phyloP scores from a whole-genome alignment of 1,140 invertebrate genomes.

The Hyposmocoma kahamanoa region DNA sequence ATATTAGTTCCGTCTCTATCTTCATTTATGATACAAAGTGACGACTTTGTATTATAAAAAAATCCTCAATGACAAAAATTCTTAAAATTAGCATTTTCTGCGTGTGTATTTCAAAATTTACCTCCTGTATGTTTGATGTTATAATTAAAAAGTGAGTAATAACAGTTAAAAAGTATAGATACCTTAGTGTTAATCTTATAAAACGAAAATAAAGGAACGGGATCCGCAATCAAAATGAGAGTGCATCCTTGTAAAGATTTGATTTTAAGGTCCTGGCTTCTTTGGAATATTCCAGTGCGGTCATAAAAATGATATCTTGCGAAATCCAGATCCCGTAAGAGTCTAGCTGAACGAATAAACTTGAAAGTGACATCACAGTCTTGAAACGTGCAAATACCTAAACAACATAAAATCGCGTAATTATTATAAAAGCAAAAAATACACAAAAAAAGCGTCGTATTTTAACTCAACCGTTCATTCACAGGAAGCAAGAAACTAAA shows the following conservation, averaged over 20 bases:
- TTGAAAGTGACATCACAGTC: conserved; percentile 79
- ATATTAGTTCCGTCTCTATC: conserved; percentile 10
- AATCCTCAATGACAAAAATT: too few species aligned
- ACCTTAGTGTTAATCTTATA: conserved; percentile 81
- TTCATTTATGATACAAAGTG: conserved; percentile 33
- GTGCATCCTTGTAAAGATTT: conserved; percentile 78
- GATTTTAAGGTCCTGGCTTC: conserved; percentile 69
- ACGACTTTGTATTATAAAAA: too few species aligned
- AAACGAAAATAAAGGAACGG: conserved; percentile 76
- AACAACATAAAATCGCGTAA: too few species aligned
- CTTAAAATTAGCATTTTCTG: too few species aligned
- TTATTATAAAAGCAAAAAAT: too few species aligned
- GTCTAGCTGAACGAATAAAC: conserved; percentile 82
- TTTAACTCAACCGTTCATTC: too few species aligned
- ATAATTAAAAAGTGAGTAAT: too few species aligned
- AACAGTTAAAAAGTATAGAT: too few species aligned
- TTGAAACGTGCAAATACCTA: conserved; percentile 80
- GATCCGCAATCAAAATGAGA: conserved; percentile 74
- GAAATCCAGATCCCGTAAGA: conserved; percentile 83
- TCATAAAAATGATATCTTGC: conserved; percentile 80
- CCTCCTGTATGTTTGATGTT: too few species aligned
- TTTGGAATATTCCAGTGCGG: conserved; percentile 73
- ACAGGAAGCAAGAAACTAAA: too few species aligned
- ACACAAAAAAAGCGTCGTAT: too few species aligned
- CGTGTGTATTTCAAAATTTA: too few species aligned